Evolutionary conservation across 2,888 invertebrate species (phyloP).

Genomic region (Diploptera punctata): DNA sequence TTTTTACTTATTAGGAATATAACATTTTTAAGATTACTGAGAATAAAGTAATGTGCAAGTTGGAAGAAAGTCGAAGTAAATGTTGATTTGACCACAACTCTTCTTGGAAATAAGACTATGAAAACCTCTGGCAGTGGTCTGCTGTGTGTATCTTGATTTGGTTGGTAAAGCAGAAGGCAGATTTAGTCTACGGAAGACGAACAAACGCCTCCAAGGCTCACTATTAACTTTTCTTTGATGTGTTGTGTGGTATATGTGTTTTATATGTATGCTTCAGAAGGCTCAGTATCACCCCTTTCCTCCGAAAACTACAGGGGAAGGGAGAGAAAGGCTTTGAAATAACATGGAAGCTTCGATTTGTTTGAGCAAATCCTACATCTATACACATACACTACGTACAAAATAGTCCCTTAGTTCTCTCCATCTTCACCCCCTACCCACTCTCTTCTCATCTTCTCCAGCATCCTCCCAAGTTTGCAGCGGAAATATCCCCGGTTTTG

Average conservation of each 20-base stretch:
- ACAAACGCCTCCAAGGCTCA: conserved; percentile 66
- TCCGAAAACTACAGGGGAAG: neutral
- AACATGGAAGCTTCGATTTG: conserved; percentile 39
- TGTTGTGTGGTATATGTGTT: conserved; percentile 28
- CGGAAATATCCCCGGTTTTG: conserved; percentile 14
- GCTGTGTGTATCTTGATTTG: conserved; percentile 10
- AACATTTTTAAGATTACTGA: too few relatives aligned
- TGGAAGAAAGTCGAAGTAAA: too few relatives aligned
- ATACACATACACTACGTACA: conserved; percentile 23
- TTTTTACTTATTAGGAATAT: too few relatives aligned
- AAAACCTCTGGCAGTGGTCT: neutral
- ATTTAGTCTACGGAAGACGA: conserved; percentile 59
- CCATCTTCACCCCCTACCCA: neutral
- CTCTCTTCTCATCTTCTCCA: conserved; percentile 7
- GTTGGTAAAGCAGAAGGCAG: conserved; percentile 48
- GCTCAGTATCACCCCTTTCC: neutral
- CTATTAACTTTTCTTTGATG: conserved; percentile 56
- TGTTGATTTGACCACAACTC: too few relatives aligned
- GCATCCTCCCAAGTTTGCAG: conserved; percentile 1
- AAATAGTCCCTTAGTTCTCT: conserved; percentile 17
- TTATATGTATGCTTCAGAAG: conserved; percentile 19
- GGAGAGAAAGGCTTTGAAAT: conserved; percentile 38
- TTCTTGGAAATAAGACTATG: too few relatives aligned
- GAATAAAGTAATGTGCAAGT: too few relatives aligned
- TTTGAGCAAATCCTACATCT: conserved; percentile 38